A percentile compares a stretch with the other conserved stretches of the same genome.
Conservation (phyloP, 2,888 invertebrate species). For the Drosophila eohydei region DNA sequence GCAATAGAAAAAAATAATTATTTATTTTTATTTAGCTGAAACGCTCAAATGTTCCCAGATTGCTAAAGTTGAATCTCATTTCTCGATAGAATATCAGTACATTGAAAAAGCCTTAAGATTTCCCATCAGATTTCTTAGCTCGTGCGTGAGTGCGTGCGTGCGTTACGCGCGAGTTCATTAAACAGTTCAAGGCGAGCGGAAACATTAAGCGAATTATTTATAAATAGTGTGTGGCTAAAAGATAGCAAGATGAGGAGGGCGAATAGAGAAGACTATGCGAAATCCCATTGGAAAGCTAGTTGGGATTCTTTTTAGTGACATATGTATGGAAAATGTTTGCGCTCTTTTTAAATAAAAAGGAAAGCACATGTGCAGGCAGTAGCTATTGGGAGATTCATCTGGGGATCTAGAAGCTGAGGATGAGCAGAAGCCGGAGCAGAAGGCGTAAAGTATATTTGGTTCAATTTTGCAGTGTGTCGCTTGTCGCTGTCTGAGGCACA, state of each 20-base stretch:
- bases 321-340: slow-evolving; percentile 5
- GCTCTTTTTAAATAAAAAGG: slow-evolving; percentile 37
- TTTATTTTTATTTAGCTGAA: too few species aligned
- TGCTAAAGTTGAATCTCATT: not conserved
- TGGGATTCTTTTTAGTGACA: not conserved
- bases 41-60: slow-evolving; percentile 10
- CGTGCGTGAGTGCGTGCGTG: slow-evolving; percentile 14
- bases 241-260: slow-evolving; percentile 11
- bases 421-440: not conserved
- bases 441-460: slow-evolving; percentile 12
- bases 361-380: slow-evolving; percentile 20
- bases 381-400: not conserved
- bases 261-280: slow-evolving; percentile 18
- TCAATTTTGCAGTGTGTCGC: slow-evolving; percentile 65
- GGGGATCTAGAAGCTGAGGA: not conserved
- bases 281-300: slow-evolving; percentile 37
- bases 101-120: not conserved
- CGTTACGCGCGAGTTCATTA: slow-evolving; percentile 64
- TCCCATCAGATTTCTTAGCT: not conserved
- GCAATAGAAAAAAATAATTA: not conserved
- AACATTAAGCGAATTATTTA: slow-evolving; percentile 76
- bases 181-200: slow-evolving; percentile 79
- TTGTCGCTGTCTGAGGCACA: slow-evolving; percentile 60
- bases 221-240: slow-evolving; percentile 63
- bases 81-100: too few species aligned